phyloP scores from a whole-genome alignment of 2,888 invertebrate genomes.

The Pristionchus exspectatus region DNA sequence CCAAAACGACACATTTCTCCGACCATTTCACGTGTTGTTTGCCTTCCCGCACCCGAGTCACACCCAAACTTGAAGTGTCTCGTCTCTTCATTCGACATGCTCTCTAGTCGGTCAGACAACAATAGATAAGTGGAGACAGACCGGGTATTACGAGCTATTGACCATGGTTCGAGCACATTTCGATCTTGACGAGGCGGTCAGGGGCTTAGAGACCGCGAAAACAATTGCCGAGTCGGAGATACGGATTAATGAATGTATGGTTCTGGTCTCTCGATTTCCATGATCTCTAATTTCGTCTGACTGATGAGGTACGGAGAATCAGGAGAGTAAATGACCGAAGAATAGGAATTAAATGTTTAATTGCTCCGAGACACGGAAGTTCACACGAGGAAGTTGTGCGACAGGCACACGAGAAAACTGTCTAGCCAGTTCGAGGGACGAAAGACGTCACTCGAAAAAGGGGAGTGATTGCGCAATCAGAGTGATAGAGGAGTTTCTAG shows the following conservation, averaged over 20 bases:
- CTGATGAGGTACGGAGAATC: background rate
- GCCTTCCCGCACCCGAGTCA: background rate
- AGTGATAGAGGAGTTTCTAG: background rate
- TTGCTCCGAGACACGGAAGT: conserved; percentile 12
- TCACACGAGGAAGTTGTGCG: background rate
- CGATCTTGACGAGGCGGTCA: background rate
- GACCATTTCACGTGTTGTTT: background rate
- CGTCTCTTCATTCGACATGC: too few species aligned
- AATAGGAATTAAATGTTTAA: background rate
- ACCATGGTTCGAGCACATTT: background rate
- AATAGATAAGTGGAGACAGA: background rate
- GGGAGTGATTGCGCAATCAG: background rate
- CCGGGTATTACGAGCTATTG: background rate
- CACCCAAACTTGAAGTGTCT: background rate
- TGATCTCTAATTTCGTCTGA: background rate
- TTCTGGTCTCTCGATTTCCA: background rate
- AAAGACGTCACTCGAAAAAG: background rate
- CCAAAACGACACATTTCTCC: background rate
- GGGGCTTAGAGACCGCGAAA: background rate
- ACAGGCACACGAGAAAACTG: background rate
- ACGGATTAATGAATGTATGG: background rate
- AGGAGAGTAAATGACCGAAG: background rate
- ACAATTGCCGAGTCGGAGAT: background rate
- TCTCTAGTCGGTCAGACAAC: too few species aligned
- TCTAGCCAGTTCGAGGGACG: background rate